Evolutionary conservation across 2,113 vertebrate genomes (phyloP), one percentile per base, ranked within the genome.

Genomic region (Hemiscyllium ocellatum): DNA sequence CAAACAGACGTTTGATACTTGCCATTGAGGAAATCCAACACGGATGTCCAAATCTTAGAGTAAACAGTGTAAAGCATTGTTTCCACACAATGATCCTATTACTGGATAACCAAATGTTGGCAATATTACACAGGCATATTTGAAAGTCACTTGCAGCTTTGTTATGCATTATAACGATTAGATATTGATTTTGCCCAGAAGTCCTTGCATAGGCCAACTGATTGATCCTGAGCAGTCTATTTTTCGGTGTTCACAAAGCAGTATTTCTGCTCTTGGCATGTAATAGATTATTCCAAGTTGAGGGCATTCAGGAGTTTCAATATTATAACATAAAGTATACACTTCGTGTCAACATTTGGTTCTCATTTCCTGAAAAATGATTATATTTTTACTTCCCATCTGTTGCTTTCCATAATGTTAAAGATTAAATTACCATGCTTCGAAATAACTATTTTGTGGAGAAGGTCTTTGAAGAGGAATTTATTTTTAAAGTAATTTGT

Each of bases 11-110:
- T 97, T 96, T 97, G 13, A 89, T 86, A 19, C 96, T 96, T 97
- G 96, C 96, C 96, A 96, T 95, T 96, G 96, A 97, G 97, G 97
- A 97, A 97, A 96, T 97, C 97, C 96, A 90, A 61, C 15, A 65
- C 33, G 17, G 50, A 56, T 61, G 5, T 90, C 52, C 47, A 61
- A 90, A 90, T 29, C 52, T 61, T 90, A 24, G 56, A 61, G 50
- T 26, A 56, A 89, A 89, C 86, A 61, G 20, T 89, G 26, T 56
- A 89, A 24, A 61, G 86, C 86, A 89, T 50, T 89, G 50, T 33
- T 89, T 52, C 24, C 50, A 89, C 86, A 50, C 87, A 90, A 61
- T 52, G 52, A 52, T 90, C 17, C 26, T 24, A 90, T 61, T 61
- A 19, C 26, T 17, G 52, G 26, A 61, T 29, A 90, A 12, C 52